A percentile compares a stretch with the other conserved stretches of the same genome.
Conservation (phyloP, 1,140 invertebrate species). For the Andricus grossulariae region DNA sequence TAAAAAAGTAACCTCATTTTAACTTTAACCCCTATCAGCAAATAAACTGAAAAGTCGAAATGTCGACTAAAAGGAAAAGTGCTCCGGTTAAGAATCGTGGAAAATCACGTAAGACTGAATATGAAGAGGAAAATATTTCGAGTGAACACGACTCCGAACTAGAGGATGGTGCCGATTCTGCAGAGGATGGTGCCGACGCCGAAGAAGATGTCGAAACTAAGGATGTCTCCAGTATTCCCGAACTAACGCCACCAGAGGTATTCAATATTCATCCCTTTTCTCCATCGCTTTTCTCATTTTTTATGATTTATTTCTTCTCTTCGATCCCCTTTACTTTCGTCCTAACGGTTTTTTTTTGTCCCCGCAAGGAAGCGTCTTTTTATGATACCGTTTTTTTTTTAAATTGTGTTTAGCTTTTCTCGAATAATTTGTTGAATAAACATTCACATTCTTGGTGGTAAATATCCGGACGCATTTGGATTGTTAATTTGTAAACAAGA, state of each 20-base stretch:
- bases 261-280: constrained; percentile 32
- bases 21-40: background rate
- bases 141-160: constrained; percentile 72
- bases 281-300: constrained; percentile 33
- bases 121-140: constrained; percentile 74
- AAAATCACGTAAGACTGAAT: constrained; percentile 70
- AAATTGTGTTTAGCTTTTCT: background rate
- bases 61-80: constrained; percentile 69
- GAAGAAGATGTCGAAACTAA: constrained; percentile 64
- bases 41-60: constrained; percentile 40
- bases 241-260: constrained; percentile 71
- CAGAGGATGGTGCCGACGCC: constrained; percentile 68
- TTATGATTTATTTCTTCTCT: constrained; percentile 36
- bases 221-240: constrained; percentile 65
- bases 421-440: background rate
- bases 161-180: constrained; percentile 67
- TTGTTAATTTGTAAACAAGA: constrained; percentile 31
- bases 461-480: background rate
- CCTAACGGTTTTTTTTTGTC: constrained; percentile 17
- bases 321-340: background rate
- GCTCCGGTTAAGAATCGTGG: constrained; percentile 63
- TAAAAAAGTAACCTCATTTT: background rate
- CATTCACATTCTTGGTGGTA: no score
- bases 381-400: background rate
- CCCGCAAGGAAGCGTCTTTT: background rate